phyloP scores from a whole-genome alignment of 2,113 vertebrate species.

The Malurus alboscapulatus region DNA sequence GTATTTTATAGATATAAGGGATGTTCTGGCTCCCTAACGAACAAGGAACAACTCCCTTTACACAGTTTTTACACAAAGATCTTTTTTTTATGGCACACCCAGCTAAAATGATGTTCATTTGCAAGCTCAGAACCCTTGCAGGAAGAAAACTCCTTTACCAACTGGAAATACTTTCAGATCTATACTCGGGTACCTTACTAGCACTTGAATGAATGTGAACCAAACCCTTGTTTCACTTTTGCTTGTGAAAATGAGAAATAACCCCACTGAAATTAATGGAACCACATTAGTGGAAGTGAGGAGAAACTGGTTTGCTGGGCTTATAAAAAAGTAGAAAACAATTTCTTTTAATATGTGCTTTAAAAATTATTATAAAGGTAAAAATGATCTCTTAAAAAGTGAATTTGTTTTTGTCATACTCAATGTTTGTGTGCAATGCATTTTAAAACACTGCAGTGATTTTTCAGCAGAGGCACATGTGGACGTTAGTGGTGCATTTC shows the following conservation, averaged over 20 bases:
- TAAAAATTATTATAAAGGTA: not conserved
- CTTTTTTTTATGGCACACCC: not conserved
- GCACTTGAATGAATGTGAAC: not conserved
- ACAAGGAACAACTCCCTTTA: not conserved
- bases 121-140: not conserved
- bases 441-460: not conserved
- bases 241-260: not conserved
- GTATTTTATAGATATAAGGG: not conserved
- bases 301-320: not conserved
- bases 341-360: not conserved
- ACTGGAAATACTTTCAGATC: not conserved
- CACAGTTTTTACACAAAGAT: not conserved
- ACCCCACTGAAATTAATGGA: not conserved
- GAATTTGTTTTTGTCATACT: not conserved
- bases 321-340: not conserved
- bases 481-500: not conserved
- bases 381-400: not conserved
- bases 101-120: not conserved
- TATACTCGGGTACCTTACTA: not conserved
- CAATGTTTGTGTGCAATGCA: not conserved
- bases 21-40: not conserved
- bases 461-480: not conserved
- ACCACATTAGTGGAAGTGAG: not conserved
- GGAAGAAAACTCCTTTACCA: not conserved
- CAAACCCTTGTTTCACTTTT: not conserved